Conservation (phyloP, 1,140 invertebrate genomes). For the Drosophila busckii region DNA sequence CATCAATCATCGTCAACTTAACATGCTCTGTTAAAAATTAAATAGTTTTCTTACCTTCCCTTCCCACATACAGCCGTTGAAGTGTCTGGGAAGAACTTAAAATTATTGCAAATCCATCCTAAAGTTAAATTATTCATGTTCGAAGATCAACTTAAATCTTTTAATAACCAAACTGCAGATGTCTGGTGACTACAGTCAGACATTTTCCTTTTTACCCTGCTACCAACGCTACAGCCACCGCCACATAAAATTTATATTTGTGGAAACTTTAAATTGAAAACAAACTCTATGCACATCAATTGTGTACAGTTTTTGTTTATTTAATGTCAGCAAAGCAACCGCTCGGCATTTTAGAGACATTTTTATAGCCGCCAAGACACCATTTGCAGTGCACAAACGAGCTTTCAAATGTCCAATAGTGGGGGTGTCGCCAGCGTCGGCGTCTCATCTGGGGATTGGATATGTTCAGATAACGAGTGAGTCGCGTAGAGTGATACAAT, state of each 20-base stretch:
- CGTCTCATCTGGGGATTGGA: constrained; percentile 81
- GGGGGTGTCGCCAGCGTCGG: constrained; percentile 40
- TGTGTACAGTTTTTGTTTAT: constrained; percentile 48
- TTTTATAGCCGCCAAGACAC: constrained; percentile 12
- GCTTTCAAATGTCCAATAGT: constrained; percentile 46
- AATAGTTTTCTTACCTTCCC: no score
- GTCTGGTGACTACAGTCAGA: no score
- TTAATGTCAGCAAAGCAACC: constrained; percentile 34
- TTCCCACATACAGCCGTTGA: no score
- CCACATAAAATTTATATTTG: constrained; percentile 30
- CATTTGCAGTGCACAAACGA: constrained; percentile 2
- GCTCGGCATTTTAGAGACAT: neutral
- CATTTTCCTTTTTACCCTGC: no score
- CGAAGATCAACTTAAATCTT: no score
- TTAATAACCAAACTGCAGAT: no score
- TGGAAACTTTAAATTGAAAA: constrained; percentile 25
- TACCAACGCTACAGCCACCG: constrained; percentile 41
- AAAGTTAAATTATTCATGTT: no score
- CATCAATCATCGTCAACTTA: no score
- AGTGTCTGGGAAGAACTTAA: no score
- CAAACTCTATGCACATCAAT: constrained; percentile 57
- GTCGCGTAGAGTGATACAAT: constrained; percentile 61
- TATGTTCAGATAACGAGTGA: constrained; percentile 80
- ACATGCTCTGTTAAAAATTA: no score
- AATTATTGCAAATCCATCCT: no score